Conservation (phyloP, 2,888 invertebrate species). For the Trichopoda pennipes region DNA sequence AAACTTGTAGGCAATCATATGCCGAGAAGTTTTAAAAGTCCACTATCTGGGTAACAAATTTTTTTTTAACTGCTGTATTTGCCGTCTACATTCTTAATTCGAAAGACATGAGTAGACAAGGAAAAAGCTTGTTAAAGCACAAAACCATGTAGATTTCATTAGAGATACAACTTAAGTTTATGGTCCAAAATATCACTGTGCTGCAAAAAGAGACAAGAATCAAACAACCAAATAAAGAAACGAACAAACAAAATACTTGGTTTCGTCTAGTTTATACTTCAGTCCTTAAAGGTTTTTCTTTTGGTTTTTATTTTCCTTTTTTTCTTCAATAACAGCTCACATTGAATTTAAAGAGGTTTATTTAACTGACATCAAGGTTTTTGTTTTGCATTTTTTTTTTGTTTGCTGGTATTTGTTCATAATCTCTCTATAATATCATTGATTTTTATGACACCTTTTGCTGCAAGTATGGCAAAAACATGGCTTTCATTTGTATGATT, state of each 20-base stretch:
- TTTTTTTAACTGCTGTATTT: not conserved
- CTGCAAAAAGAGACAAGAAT: slow-evolving; percentile 11
- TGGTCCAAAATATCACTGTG: slow-evolving; percentile 61
- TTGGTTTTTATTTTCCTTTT: slow-evolving; percentile 4
- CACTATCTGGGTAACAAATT: slow-evolving; percentile 35
- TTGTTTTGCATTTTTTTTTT: not conserved
- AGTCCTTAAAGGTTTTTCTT: slow-evolving; percentile 49
- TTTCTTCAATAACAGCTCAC: slow-evolving; percentile 6
- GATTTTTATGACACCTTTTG: slow-evolving; percentile 68
- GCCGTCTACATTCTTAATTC: slow-evolving; percentile 57
- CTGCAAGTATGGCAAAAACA: slow-evolving; percentile 13
- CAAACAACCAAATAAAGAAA: slow-evolving; percentile 2
- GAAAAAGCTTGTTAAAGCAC: slow-evolving; percentile 78
- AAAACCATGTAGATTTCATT: slow-evolving; percentile 79
- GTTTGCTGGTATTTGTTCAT: slow-evolving; percentile 26
- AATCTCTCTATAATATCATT: slow-evolving; percentile 66
- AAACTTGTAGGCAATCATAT: slow-evolving; percentile 35
- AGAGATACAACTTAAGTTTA: slow-evolving; percentile 74
- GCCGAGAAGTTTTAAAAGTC: slow-evolving; percentile 34
- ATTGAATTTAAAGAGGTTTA: slow-evolving; percentile 35
- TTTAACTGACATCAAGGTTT: slow-evolving; percentile 38
- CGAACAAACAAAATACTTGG: not conserved
- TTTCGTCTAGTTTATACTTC: slow-evolving; percentile 28
- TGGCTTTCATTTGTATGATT: slow-evolving; percentile 28
- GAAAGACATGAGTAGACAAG: slow-evolving; percentile 78